Evolutionary conservation across 2,113 vertebrate species (phyloP).

Genomic region (Plecturocebus donacophilus): DNA sequence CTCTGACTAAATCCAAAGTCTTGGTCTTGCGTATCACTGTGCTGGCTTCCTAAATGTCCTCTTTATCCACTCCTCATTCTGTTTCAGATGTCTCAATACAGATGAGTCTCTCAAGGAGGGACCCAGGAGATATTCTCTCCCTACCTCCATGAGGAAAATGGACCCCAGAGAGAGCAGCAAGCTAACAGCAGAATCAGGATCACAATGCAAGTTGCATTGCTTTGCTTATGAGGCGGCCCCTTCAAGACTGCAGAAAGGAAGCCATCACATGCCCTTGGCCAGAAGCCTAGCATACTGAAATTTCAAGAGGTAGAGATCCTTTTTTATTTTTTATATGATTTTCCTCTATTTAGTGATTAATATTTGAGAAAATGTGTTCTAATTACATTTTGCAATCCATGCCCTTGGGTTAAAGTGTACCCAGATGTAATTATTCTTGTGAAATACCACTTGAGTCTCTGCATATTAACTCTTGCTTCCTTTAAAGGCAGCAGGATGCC

Average conservation of each 20-base stretch:
- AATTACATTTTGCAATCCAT: constrained; percentile 45
- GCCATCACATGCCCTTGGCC: no score
- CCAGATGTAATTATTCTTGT: constrained; percentile 52
- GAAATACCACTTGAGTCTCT: constrained; percentile 19
- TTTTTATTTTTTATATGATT: background rate
- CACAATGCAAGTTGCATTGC: accelerated
- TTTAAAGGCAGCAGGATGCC: constrained; percentile 25
- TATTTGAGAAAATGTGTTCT: constrained; percentile 14
- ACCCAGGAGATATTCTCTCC: background rate
- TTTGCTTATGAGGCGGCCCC: background rate
- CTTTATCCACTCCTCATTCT: background rate
- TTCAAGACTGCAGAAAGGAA: background rate
- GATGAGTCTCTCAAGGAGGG: background rate
- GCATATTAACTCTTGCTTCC: constrained; percentile 39
- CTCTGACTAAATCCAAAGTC: background rate
- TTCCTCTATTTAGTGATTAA: constrained; percentile 23
- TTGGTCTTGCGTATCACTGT: background rate
- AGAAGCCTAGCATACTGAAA: background rate
- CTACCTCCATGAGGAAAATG: background rate
- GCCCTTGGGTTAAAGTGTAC: background rate
- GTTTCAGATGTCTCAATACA: background rate
- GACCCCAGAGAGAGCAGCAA: background rate
- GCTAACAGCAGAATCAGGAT: background rate
- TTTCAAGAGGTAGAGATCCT: background rate
- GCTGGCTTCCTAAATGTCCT: background rate